phyloP scores from a whole-genome alignment of 2,888 invertebrate species.

The Epistrophe grossulariae region DNA sequence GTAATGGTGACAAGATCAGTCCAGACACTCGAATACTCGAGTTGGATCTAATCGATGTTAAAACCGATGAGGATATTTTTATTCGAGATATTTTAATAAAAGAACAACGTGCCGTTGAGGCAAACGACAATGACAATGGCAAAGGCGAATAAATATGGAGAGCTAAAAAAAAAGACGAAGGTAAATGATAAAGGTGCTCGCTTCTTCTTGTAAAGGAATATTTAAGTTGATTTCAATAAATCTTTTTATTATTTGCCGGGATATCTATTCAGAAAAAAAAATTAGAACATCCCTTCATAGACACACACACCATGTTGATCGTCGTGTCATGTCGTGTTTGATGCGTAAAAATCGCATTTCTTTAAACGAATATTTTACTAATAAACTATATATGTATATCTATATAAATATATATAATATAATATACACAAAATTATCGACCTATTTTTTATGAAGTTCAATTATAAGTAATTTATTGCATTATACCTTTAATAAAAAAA shows the following conservation, averaged over 20 bases:
- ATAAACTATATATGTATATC: neutral
- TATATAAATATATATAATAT: neutral
- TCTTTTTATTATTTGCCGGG: constrained; percentile 6
- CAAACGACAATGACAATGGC: constrained; percentile 35
- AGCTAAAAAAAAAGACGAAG: constrained; percentile 11
- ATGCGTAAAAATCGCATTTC: constrained; percentile 32
- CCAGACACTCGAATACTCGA: constrained; percentile 87
- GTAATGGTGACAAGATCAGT: constrained; percentile 86
- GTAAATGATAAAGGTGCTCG: constrained; percentile 55
- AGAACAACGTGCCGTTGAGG: constrained; percentile 85
- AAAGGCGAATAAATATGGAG: neutral
- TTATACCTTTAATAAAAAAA: constrained; percentile 10
- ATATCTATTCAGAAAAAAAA: neutral
- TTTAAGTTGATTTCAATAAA: constrained; percentile 24
- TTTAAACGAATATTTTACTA: constrained; percentile 15
- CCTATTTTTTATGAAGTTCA: constrained; percentile 46
- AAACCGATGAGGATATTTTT: constrained; percentile 87
- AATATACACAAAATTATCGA: constrained; percentile 24
- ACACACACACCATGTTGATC: constrained; percentile 24
- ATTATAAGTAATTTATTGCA: constrained; percentile 57
- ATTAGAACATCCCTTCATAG: constrained; percentile 26
- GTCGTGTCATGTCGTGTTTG: constrained; percentile 25
- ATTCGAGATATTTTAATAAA: constrained; percentile 87
- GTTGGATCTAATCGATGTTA: constrained; percentile 89
- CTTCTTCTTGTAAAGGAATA: constrained; percentile 18